Base-by-base conservation (phyloP, 35 echinoderm and acorn worm genomes). In the Hemicentrotus pulcherrimus region DNA sequence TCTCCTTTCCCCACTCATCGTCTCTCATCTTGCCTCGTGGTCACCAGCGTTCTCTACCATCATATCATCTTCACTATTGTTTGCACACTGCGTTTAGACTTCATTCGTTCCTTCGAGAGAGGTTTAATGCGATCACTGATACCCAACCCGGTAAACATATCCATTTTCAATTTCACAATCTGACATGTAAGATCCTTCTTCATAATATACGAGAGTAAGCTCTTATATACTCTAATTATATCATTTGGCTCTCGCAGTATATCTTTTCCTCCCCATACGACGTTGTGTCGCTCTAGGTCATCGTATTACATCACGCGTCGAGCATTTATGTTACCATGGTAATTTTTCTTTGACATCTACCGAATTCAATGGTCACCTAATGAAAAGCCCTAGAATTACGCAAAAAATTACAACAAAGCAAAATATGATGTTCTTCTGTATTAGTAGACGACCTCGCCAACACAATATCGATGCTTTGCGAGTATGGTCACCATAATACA, bases 81-180 rank as follows among this genome's bases (percentile, higher is more conserved):
- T 78, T 28, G 65, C 65, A 28, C 65, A 78, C 7, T 18, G 65
- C 65, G 19, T 78, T n/a, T 78, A 15, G 22, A 4, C 65, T n/a
- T 78, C 65, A 28, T 78, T 78, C 22, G 65, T 28, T 78, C 65
- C 65, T 78, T 78, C 22, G 6, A 78, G 65, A n/a, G 22, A 28
- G 19, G 6, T 78, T 78, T 78, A 78, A 78, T 78, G 65, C 65
- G 65, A 78, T 78, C 65, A 78, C 65, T 78, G 65, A 78, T 28
- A 78, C 65, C 19, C 19, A 8, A 78, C 19, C 65, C 65, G 65
- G 65, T 78, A 78, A 78, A 78, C 24, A 78, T 78, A 78, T 78
- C 65, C 65, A 78, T 78, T 78, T 78, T 78, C 65, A 78, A 78
- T 78, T 70, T 78, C 65, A 78, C 19, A 78, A 78, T 78, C 65